phyloP scores from a whole-genome alignment of 2,113 vertebrate species.

The Illadopsis cleaveri region DNA sequence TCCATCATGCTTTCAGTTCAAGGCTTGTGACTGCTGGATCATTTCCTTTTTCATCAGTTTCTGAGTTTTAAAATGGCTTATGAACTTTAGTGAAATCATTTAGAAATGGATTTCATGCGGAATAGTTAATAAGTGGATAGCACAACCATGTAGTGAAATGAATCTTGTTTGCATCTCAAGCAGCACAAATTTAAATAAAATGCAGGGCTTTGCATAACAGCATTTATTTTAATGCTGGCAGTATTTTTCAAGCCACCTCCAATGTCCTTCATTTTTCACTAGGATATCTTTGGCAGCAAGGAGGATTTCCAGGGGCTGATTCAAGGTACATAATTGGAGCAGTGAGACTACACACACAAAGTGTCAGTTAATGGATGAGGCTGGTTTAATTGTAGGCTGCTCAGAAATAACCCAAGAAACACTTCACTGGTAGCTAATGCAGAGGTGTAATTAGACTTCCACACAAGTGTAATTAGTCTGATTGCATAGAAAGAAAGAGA shows the following conservation, averaged over 20 bases:
- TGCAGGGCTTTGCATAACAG: background rate
- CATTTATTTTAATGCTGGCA: background rate
- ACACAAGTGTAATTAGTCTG: constrained; percentile 89
- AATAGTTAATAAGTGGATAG: constrained; percentile 59
- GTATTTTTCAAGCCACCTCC: constrained; percentile 14
- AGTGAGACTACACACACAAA: constrained; percentile 70
- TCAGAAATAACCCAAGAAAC: constrained; percentile 81
- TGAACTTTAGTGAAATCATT: constrained; percentile 59
- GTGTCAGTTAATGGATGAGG: constrained; percentile 88
- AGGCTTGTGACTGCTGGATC: constrained; percentile 57
- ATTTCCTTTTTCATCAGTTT: constrained; percentile 60
- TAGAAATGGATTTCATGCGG: constrained; percentile 54
- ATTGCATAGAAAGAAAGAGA: constrained; percentile 82
- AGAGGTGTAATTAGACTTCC: constrained; percentile 88
- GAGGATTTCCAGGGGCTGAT: constrained; percentile 78
- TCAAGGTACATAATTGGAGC: constrained; percentile 82
- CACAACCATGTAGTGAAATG: constrained; percentile 23
- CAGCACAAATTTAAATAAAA: constrained; percentile 64
- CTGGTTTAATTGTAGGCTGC: constrained; percentile 86
- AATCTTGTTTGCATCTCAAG: constrained; percentile 62
- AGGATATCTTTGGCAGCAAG: constrained; percentile 51
- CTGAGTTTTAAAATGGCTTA: constrained; percentile 54
- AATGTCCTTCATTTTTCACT: constrained; percentile 42
- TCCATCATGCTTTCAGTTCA: constrained; percentile 46
- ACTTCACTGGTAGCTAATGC: constrained; percentile 86